Evolutionary conservation across 2,113 vertebrate genomes (phyloP).

Genomic region (Oriolus oriolus): DNA sequence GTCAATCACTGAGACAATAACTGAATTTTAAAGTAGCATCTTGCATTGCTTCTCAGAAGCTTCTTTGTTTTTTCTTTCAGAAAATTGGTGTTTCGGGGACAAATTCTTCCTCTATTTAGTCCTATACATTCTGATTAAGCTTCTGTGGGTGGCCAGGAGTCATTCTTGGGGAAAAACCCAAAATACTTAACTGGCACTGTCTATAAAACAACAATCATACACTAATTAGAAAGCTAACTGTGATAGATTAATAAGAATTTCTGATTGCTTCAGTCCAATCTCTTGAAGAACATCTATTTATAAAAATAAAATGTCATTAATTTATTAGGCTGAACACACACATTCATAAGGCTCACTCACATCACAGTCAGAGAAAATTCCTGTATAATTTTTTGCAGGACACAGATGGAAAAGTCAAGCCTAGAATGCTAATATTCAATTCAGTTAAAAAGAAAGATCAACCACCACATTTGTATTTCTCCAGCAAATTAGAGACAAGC

Average conservation of each 20-base stretch:
- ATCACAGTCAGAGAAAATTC: neutral
- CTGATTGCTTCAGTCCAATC: neutral
- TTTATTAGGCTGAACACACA: neutral
- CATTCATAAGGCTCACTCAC: neutral
- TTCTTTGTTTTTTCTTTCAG: neutral
- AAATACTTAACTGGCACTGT: neutral
- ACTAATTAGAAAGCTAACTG: neutral
- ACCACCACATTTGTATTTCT: neutral
- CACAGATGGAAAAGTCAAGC: neutral
- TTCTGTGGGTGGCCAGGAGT: neutral
- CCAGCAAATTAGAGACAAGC: neutral
- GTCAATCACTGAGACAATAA: conserved; percentile 23
- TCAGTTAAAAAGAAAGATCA: neutral
- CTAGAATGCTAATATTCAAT: conserved; percentile 5
- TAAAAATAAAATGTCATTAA: neutral
- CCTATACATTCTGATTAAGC: neutral
- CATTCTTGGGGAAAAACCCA: neutral
- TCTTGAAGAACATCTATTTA: neutral
- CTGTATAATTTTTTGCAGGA: neutral
- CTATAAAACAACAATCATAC: neutral
- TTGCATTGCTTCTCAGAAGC: neutral
- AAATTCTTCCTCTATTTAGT: neutral
- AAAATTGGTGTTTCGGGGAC: neutral
- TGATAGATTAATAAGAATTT: conserved; percentile 17
- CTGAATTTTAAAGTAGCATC: conserved; percentile 30